Base-by-base conservation (phyloP, 2,113 vertebrate genomes). In the Pelecanus crispus region DNA sequence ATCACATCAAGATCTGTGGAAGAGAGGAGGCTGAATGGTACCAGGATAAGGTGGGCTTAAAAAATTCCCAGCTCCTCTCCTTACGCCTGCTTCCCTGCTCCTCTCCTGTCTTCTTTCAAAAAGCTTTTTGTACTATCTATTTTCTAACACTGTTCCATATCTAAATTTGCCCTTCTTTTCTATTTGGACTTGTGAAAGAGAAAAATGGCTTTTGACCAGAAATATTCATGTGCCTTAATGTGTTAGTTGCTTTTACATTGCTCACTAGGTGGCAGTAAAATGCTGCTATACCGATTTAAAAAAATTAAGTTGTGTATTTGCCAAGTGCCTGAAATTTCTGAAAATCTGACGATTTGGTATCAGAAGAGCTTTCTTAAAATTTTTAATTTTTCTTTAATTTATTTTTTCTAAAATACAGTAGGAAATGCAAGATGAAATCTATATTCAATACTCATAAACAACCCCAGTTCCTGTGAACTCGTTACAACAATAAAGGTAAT, bases 201-300 rank as follows among this genome's bases (percentile, higher is more conserved):
- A 74, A 86, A 89, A 80, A 36, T 17, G 25, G 2, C 56, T 80
- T 77, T 88, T 91, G 49, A 42, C 42, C 38, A 63, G 77, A 77
- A 80, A 16, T 58, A n/a, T 4, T 34, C 10, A 8, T 12, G 20
- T 2, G 2, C 24, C 8, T 73, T 24, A 29, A 5, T 38, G 34
- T 29, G 31, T 42, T 72, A 21, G 62, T 53, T 1, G 5, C 49
- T 73, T 89, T 75, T 61, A 28, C n/a, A 17, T 40, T 66, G 56
- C 24, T 95, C 96, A 56, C 92, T 96, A 97, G 97, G 78, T 97
- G 97, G 95, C 97, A 96, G 92, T 93, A 84, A 72, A 17, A 84
- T 81, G 70, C 91, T 89, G 82, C 63, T 77, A 67, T 44, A 75
- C 9, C 0, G 7, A 11, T 32, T 44, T 18, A 56, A 91, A 47